Percentiles rank a stretch among this genome's conserved stretches.
Conservation (phyloP, 2,888 invertebrate genomes). For the Pyrrhosoma nymphula region DNA sequence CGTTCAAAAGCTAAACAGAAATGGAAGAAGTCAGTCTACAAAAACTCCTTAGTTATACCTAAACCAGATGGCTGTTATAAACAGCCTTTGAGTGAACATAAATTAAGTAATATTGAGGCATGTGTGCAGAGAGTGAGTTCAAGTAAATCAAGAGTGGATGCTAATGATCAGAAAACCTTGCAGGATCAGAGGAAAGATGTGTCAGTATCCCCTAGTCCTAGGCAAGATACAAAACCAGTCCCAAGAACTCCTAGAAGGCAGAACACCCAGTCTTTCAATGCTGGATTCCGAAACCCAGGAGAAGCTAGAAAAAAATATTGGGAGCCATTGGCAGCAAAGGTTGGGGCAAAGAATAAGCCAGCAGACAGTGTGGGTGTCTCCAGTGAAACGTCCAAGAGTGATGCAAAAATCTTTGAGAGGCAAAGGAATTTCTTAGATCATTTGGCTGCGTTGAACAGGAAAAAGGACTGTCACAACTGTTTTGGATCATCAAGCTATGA, state of each 20-base stretch:
- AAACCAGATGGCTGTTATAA: not conserved
- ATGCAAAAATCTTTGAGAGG: slow-evolving; percentile 38
- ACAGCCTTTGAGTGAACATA: not conserved
- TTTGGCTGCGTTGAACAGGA: slow-evolving; percentile 46
- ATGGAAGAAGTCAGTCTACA: slow-evolving; percentile 40
- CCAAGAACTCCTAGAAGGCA: not conserved
- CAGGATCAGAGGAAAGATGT: not conserved
- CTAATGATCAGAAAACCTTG: not conserved
- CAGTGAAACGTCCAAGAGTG: not conserved
- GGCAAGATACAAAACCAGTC: not conserved
- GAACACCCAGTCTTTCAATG: not conserved
- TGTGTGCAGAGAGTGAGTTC: not conserved
- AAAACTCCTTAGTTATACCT: not conserved
- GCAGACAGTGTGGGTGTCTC: not conserved
- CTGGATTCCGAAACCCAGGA: not conserved
- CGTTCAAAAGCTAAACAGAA: not conserved
- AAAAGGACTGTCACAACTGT: slow-evolving; percentile 28
- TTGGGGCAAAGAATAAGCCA: not conserved
- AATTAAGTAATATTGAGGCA: not conserved
- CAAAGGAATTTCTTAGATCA: slow-evolving; percentile 46
- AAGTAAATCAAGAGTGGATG: not conserved
- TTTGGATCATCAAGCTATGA: slow-evolving; percentile 1
- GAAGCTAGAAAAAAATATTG: slow-evolving; percentile 38
- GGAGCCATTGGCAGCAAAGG: slow-evolving; percentile 19
- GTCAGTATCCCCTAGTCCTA: not conserved